Evolutionary conservation across 2,113 vertebrate species (phyloP).

Genomic region (Colistium nudipinnis): DNA sequence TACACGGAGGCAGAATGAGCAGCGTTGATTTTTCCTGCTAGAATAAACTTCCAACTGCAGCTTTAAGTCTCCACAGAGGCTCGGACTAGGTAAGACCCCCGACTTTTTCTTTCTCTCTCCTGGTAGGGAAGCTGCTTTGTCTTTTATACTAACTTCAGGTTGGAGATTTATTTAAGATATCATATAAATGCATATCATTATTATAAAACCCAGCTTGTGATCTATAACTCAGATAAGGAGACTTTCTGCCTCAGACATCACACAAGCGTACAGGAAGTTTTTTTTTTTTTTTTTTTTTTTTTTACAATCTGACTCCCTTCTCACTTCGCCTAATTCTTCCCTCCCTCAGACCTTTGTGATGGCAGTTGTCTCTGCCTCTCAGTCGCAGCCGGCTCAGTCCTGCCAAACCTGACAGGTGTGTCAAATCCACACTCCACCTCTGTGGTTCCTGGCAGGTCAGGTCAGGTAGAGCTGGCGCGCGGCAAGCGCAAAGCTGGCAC

Average conservation of each 20-base stretch:
- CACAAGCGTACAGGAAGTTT: too few relatives aligned
- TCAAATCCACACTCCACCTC: slow-evolving; percentile 70
- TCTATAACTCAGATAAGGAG: too few relatives aligned
- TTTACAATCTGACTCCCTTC: slow-evolving; percentile 45
- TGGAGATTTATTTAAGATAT: too few relatives aligned
- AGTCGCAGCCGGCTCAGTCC: slow-evolving; percentile 54
- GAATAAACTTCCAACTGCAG: slow-evolving; percentile 15
- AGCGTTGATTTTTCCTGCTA: slow-evolving; percentile 30
- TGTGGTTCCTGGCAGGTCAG: slow-evolving; percentile 64
- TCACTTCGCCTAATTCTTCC: slow-evolving; percentile 22
- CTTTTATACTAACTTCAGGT: too few relatives aligned
- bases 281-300: not conserved
- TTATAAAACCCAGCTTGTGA: too few relatives aligned
- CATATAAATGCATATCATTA: too few relatives aligned
- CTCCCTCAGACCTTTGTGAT: slow-evolving; percentile 57
- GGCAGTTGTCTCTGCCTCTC: slow-evolving; percentile 57
- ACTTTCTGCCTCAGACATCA: too few relatives aligned
- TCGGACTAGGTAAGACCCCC: slow-evolving; percentile 55
- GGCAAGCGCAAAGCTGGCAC: slow-evolving; percentile 42
- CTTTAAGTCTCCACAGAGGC: slow-evolving; percentile 37
- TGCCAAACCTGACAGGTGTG: slow-evolving; percentile 76
- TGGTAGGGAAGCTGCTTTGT: too few relatives aligned
- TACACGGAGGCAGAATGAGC: not conserved
- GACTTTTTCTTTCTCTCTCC: not conserved
- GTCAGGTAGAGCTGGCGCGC: slow-evolving; percentile 60